Conservation (phyloP, 2,888 invertebrate genomes). For the Andrena fulva region DNA sequence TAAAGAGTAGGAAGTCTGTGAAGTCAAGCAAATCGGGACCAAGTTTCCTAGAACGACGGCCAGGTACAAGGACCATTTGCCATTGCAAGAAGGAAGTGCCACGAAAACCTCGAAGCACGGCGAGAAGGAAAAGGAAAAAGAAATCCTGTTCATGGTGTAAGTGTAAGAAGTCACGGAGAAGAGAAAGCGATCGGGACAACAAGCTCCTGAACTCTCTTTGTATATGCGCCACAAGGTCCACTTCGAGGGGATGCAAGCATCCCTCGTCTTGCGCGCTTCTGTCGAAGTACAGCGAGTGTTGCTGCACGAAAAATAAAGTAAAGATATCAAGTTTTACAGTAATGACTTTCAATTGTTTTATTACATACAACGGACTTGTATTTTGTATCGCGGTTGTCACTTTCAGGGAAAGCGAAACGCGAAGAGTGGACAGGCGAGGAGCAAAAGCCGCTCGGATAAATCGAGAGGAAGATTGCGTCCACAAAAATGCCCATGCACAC, state of each 20-base stretch:
- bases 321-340: neutral
- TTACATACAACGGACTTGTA: no score
- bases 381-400: no score
- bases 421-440: neutral
- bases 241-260: constrained; percentile 29
- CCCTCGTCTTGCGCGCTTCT: constrained; percentile 8
- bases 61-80: constrained; percentile 30
- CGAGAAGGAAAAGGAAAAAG: constrained; percentile 9
- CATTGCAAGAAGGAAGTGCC: constrained; percentile 25
- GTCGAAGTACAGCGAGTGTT: constrained; percentile 35
- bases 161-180: constrained; percentile 18
- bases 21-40: neutral
- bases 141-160: constrained; percentile 23
- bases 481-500: neutral
- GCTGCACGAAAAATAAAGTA: constrained; percentile 43
- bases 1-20: neutral
- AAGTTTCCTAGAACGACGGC: neutral
- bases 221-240: constrained; percentile 47
- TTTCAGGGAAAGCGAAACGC: neutral
- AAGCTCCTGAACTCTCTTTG: constrained; percentile 44
- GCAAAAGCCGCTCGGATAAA: neutral
- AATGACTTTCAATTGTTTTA: no score
- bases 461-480: neutral
- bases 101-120: neutral
- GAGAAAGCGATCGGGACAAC: constrained; percentile 25